Evolutionary conservation across 2,888 invertebrate genomes (phyloP).

Genomic region (Apamea epomidion): DNA sequence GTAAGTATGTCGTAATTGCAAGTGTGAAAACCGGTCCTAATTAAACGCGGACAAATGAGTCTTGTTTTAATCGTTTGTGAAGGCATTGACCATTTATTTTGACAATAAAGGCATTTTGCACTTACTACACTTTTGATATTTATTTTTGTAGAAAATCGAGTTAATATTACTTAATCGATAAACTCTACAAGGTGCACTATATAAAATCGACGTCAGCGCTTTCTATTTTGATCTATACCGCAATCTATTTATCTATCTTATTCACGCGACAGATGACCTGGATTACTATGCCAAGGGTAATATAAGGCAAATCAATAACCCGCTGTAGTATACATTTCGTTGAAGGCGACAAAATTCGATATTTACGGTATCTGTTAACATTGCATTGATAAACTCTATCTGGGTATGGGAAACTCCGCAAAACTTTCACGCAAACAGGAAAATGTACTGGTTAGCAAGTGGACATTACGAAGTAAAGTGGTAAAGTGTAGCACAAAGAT

Average conservation of each 20-base stretch:
- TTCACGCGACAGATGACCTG: constrained; percentile 36
- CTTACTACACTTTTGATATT: not conserved
- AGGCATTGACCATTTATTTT: not conserved
- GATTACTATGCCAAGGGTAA: not conserved
- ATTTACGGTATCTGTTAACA: constrained; percentile 10
- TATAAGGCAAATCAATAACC: constrained; percentile 31
- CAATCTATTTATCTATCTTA: constrained; percentile 39
- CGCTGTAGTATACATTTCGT: not conserved
- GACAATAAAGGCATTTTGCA: not conserved
- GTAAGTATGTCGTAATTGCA: not conserved
- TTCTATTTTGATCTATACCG: constrained; percentile 18
- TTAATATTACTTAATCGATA: not conserved
- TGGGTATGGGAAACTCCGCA: not conserved
- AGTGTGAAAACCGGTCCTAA: constrained; percentile 10
- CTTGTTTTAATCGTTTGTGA: constrained; percentile 4
- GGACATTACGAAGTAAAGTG: not conserved
- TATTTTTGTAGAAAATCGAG: constrained; percentile 7
- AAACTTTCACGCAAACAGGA: constrained; percentile 23
- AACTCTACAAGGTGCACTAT: not conserved
- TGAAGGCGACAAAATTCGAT: not conserved
- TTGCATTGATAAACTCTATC: not conserved
- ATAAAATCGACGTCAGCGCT: constrained; percentile 1
- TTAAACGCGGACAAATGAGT: constrained; percentile 22
- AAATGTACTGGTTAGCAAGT: not conserved
- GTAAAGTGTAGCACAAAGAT: not conserved